Base-by-base conservation (phyloP, 2,113 vertebrate species). In the Poeciliopsis retropinna region DNA sequence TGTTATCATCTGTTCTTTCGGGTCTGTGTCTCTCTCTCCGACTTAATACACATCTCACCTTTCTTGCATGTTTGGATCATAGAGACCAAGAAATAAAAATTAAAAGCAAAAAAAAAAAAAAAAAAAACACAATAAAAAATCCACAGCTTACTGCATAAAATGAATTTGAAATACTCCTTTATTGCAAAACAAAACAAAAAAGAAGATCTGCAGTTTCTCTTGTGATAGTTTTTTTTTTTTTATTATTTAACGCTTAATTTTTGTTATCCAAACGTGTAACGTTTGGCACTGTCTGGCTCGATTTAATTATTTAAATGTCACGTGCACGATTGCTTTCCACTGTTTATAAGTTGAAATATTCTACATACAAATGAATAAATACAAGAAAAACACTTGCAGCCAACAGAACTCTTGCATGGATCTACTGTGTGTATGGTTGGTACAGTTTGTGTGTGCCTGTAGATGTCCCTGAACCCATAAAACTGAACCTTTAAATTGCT, bases 1-100 rank as follows among this genome's bases (percentile, higher is more conserved):
- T 83, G 82, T 92, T 88, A 91, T 94, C 89, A 81, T 82, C 44
- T 79, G 39, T 77, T 85, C 70, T 78, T 77, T 60, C 70, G 75
- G 75, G 61, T 37, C 66, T 37, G 25, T 64, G 44, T 13, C 39
- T 37, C 32, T 79, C 51, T 37, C 34, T 37, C 10, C 12, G 34
- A 12, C 2, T 37, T 37, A 12, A 12, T 57, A 17, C 39, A 70
- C 27, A 37, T 51, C 66, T 73, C 37, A 29, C 66, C 84, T 67
- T 78, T 34, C 73, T 79, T 10, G 15, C 44, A 75, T 87, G 79
- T 89, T 89, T 91, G 75, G 73, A 79, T 71, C 72, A 70, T 41
- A 70, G 68, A 60, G 41, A 61, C 63, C n/a, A 69, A 72, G 7
- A 47, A 37, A 3, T 10, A 37, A 11, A 34, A 9, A 34, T 9